A percentile compares a stretch with the other conserved stretches of the same genome.
Conservation (phyloP, 2,797 vertebrate genomes). For the Darevskia mixta region DNA sequence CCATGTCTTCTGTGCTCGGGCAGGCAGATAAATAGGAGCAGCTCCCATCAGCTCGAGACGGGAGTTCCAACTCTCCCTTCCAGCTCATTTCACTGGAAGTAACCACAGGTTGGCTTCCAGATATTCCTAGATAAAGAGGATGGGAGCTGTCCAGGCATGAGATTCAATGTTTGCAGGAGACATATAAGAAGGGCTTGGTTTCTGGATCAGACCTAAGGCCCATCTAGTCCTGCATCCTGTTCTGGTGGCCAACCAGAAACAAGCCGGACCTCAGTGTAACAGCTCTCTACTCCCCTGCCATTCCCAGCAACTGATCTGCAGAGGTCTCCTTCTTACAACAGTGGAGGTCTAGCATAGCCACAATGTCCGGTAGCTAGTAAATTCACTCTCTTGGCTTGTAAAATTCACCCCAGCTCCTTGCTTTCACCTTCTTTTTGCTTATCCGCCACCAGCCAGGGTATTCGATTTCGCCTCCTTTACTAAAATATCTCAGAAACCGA, state of each 20-base stretch:
- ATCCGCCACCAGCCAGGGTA: not conserved
- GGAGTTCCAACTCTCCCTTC: not conserved
- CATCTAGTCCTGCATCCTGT: not conserved
- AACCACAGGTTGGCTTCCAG: not conserved
- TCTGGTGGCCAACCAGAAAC: not conserved
- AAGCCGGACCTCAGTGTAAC: too few relatives aligned
- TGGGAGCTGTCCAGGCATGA: not conserved
- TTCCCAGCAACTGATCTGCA: too few relatives aligned
- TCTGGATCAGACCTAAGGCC: too few relatives aligned
- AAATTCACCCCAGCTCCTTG: too few relatives aligned
- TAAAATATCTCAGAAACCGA: not conserved
- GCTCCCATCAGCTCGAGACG: not conserved
- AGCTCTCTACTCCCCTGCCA: too few relatives aligned
- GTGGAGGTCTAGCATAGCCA: too few relatives aligned
- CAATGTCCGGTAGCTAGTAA: too few relatives aligned
- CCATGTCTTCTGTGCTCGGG: accelerated
- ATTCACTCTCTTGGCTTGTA: too few relatives aligned
- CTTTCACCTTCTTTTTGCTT: not conserved
- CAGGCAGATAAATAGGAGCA: not conserved
- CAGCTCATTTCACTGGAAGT: not conserved
- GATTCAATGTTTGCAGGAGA: not conserved
- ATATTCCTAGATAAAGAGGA: not conserved
- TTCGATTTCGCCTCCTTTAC: not conserved
- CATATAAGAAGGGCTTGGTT: too few relatives aligned
- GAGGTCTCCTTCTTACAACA: too few relatives aligned